These are phyloP conservation scores for Oncorhynchus kisutch DNA, from an alignment of 2,113 vertebrate species.

Conservation along the genomic window DNA sequence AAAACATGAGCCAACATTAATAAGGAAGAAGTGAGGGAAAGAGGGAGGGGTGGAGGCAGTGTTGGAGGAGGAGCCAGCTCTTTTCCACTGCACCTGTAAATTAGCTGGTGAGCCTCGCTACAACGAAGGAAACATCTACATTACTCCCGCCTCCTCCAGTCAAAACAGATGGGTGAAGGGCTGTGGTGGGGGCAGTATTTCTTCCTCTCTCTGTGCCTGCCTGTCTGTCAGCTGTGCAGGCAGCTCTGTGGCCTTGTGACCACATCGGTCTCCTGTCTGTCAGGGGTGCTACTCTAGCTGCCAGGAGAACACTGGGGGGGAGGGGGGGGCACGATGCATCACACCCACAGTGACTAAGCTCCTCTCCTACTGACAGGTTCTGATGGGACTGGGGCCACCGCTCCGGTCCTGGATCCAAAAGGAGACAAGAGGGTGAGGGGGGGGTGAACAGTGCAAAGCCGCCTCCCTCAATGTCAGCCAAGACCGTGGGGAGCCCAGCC, in stretches of 20 bases:
- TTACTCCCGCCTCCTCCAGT: conserved; percentile 40
- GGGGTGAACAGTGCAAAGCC: conserved; percentile 15
- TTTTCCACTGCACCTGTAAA: conserved; percentile 29
- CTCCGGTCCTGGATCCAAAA: conserved; percentile 8
- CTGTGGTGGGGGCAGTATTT: background rate
- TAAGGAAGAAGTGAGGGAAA: conserved; percentile 1
- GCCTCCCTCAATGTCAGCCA: conserved; percentile 65
- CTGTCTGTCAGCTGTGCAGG: conserved; percentile 43
- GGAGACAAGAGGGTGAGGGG: background rate
- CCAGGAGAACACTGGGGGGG: background rate
- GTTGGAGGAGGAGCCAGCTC: background rate
- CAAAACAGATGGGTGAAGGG: conserved; percentile 30
- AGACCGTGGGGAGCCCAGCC: conserved; percentile 43
- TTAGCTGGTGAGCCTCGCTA: conserved; percentile 13
- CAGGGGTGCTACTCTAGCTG: conserved; percentile 18
- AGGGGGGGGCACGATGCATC: conserved; percentile 5
- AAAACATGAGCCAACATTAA: conserved; percentile 19
- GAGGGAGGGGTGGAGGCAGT: conserved; percentile 25
- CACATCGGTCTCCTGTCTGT: conserved; percentile 27
- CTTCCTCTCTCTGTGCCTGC: background rate
- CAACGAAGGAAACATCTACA: conserved; percentile 31
- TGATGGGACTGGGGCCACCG: conserved; percentile 4
- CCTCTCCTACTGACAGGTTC: conserved; percentile 22
- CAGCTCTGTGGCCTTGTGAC: conserved; percentile 40
- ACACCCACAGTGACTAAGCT: conserved; percentile 48